Base-by-base conservation (phyloP, 92 coral and sea anemone genomes). In the Parazoanthus atlanticus region DNA sequence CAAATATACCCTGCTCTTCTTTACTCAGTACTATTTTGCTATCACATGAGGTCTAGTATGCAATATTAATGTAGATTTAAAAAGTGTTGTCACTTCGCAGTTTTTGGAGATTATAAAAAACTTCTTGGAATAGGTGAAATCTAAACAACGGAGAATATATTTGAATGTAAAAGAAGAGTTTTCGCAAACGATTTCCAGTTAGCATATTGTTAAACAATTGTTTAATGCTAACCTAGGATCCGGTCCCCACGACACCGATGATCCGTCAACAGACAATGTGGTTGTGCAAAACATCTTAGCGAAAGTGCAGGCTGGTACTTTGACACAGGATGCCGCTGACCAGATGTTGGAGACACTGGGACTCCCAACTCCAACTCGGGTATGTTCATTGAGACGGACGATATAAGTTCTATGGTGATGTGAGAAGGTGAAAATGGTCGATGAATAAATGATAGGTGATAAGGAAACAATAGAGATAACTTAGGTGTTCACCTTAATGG, bases 291-390 rank as follows among this genome's bases (percentile, higher is more conserved):
- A 4, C 2, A 46, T 71, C 26, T 23, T 70, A 65, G 78, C 54
- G 65, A 70, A 70, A 29, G 87, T 84, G 12, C 40, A 46, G 12
- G 87, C 78, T 38, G 87, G 87, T 3, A 0, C 0, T 28, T 70
- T 84, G 33, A 84, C 78, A 74, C 78, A 29, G 36, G 87, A 83
- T 7, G 86, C 8, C 0, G 86, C 77, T 26, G 41, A 84, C 78
- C 17, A 84, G 8, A 7, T 67, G 31, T 40, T 84, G 13, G 46
- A n/a, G 25, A 46, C 1, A 25, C 78, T 70, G 1, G 67, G 78
- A 34, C n/a, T 29, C 5, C 67, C 77, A 34, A 4, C 52, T 36
- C 29, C 72, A 21, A 36, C 2, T 83, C 78, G 67, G 86, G 86
- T 83, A 83, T n/a, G 85, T 61, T 81, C 26, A 25, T 34, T 34